phyloP scores from a whole-genome alignment of 2,888 invertebrate genomes.

The Drosophila pseudotalamancana region DNA sequence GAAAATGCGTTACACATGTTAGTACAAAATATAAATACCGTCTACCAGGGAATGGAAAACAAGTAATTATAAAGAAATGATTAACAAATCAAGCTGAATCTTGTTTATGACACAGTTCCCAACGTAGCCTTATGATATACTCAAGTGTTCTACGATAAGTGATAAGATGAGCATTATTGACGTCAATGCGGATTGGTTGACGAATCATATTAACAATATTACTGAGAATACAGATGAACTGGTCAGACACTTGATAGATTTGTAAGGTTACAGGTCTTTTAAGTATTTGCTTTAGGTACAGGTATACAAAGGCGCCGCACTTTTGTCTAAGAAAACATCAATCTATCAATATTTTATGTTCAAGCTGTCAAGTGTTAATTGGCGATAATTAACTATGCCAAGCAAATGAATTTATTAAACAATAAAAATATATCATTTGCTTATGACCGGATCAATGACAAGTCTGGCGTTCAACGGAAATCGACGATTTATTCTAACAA shows the following conservation, averaged over 20 bases:
- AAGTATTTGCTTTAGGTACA: neutral
- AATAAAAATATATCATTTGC: slow-evolving; percentile 28
- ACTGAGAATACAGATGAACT: neutral
- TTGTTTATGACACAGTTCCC: slow-evolving; percentile 38
- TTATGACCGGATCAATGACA: slow-evolving; percentile 23
- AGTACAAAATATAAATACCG: neutral
- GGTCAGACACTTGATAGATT: neutral
- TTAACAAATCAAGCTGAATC: slow-evolving; percentile 30
- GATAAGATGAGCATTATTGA: slow-evolving; percentile 47
- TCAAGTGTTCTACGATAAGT: slow-evolving; percentile 45
- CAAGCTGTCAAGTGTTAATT: slow-evolving; percentile 47
- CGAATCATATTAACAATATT: neutral
- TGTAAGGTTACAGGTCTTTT: neutral
- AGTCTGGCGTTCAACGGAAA: slow-evolving; percentile 30
- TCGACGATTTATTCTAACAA: slow-evolving; percentile 7
- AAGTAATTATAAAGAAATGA: neutral
- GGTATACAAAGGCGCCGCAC: neutral
- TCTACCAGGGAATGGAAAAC: neutral
- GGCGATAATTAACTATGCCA: slow-evolving; percentile 31
- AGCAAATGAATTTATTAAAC: slow-evolving; percentile 58
- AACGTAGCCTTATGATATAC: neutral
- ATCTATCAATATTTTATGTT: slow-evolving; percentile 23
- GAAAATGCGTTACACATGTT: no score
- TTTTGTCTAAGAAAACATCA: slow-evolving; percentile 11
- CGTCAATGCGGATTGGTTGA: slow-evolving; percentile 41